These are phyloP conservation scores for Mirza zaza DNA, from an alignment of 2,113 vertebrate genomes.

Conservation along the genomic window DNA sequence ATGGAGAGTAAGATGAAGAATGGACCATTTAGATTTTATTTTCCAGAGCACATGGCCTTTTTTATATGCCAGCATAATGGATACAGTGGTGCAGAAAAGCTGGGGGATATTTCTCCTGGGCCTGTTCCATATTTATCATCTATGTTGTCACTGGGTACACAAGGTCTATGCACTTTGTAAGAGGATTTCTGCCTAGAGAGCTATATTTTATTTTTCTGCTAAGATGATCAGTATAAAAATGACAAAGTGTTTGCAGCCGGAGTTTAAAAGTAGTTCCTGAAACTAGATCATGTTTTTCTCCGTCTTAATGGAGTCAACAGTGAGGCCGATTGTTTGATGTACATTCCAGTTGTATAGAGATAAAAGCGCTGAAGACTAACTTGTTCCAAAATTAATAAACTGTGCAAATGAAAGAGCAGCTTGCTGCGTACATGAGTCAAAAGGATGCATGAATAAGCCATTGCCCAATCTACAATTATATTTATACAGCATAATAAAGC, in stretches of 20 bases:
- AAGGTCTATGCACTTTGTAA: slow-evolving; percentile 76
- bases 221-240: slow-evolving; percentile 78
- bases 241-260: slow-evolving; percentile 63
- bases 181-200: slow-evolving; percentile 76
- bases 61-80: slow-evolving; percentile 69
- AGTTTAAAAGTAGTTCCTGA: slow-evolving; percentile 72
- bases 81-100: slow-evolving; percentile 45
- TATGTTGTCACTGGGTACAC: slow-evolving; percentile 67
- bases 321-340: slow-evolving; percentile 34
- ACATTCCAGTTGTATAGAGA: slow-evolving; percentile 2
- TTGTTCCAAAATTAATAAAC: slow-evolving; percentile 58
- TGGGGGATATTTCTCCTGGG: slow-evolving; percentile 61
- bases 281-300: slow-evolving; percentile 67
- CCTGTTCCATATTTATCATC: slow-evolving; percentile 74
- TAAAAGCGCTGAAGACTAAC: slow-evolving; percentile 38
- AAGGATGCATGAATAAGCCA: not conserved
- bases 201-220: slow-evolving; percentile 77
- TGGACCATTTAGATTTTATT: slow-evolving; percentile 77
- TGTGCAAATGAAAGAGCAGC: not conserved
- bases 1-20: slow-evolving; percentile 66
- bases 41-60: slow-evolving; percentile 65
- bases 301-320: slow-evolving; percentile 58
- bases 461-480: not conserved
- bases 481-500: not conserved
- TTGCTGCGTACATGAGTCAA: not conserved